phyloP scores from a whole-genome alignment of 2,888 invertebrate genomes.

The Brachyptera risi region DNA sequence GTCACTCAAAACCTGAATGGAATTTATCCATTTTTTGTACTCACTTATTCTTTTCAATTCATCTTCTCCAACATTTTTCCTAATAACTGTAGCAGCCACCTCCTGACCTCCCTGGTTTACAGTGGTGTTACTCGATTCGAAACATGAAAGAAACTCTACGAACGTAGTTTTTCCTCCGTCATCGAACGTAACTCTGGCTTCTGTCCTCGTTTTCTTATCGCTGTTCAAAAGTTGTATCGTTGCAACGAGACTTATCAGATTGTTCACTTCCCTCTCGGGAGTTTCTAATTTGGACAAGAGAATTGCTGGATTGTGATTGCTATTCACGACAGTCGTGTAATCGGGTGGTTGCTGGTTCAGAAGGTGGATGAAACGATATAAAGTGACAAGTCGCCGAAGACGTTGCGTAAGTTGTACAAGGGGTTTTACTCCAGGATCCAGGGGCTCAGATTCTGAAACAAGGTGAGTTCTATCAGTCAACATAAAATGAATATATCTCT shows the following conservation, averaged over 20 bases:
- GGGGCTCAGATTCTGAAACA: slow-evolving; percentile 19
- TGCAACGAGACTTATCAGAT: slow-evolving; percentile 43
- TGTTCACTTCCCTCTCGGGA: slow-evolving; percentile 44
- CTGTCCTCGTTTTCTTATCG: slow-evolving; percentile 36
- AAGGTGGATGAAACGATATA: slow-evolving; percentile 34
- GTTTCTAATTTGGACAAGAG: slow-evolving; percentile 38
- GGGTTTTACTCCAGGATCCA: slow-evolving; percentile 25
- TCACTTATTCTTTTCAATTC: slow-evolving; percentile 44
- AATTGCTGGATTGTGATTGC: slow-evolving; percentile 28
- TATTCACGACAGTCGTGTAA: slow-evolving; percentile 34
- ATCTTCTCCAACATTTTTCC: slow-evolving; percentile 43
- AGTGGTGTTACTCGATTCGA: slow-evolving; percentile 40
- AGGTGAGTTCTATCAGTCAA: neutral
- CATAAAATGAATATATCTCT: too few relatives aligned
- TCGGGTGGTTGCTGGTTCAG: slow-evolving; percentile 36
- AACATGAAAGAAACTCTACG: slow-evolving; percentile 43
- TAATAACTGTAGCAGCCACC: slow-evolving; percentile 44
- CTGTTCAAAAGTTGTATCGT: slow-evolving; percentile 39
- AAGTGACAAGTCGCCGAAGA: slow-evolving; percentile 32
- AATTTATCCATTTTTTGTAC: slow-evolving; percentile 28
- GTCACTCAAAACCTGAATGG: neutral
- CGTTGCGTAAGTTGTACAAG: slow-evolving; percentile 28
- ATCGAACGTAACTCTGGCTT: slow-evolving; percentile 44
- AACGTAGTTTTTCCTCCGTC: slow-evolving; percentile 41
- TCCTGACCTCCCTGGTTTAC: slow-evolving; percentile 19